Conservation (phyloP, 2,888 invertebrate genomes). For the Celastrina argiolus region DNA sequence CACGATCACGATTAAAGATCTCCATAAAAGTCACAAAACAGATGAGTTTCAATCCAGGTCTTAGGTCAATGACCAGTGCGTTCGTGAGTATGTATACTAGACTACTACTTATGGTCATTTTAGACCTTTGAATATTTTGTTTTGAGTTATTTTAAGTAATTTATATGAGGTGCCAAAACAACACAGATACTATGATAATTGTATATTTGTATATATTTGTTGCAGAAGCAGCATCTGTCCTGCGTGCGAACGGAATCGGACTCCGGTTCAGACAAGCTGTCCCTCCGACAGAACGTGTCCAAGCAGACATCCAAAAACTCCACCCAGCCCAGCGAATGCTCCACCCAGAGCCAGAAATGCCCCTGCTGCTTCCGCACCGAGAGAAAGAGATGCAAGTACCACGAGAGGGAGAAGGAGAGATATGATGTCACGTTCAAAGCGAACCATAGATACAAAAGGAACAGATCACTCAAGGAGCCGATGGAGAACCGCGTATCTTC, state of each 20-base stretch:
- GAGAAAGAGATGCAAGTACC: conserved; percentile 51
- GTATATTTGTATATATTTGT: conserved; percentile 33
- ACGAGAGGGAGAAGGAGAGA: conserved; percentile 57
- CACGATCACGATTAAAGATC: too few relatives aligned
- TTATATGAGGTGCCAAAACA: too few relatives aligned
- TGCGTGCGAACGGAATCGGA: conserved; percentile 72
- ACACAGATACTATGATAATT: too few relatives aligned
- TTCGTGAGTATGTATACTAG: too few relatives aligned
- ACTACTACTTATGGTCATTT: too few relatives aligned
- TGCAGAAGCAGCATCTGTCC: conserved; percentile 64
- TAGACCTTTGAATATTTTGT: too few relatives aligned
- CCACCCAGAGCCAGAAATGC: conserved; percentile 59
- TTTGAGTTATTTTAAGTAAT: too few relatives aligned
- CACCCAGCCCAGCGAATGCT: conserved; percentile 56
- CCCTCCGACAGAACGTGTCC: conserved; percentile 58
- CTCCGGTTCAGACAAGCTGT: conserved; percentile 66
- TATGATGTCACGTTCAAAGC: conserved; percentile 68
- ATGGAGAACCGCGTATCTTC: conserved; percentile 81
- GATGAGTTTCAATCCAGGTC: too few relatives aligned
- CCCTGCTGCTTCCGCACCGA: conserved; percentile 64
- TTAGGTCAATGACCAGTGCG: too few relatives aligned
- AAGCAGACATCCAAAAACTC: conserved; percentile 59
- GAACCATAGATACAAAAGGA: conserved; percentile 66
- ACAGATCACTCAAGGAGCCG: conserved; percentile 75
- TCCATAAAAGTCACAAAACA: too few relatives aligned